Conservation (phyloP, 2,113 vertebrate genomes). For the Ahaetulla prasina region DNA sequence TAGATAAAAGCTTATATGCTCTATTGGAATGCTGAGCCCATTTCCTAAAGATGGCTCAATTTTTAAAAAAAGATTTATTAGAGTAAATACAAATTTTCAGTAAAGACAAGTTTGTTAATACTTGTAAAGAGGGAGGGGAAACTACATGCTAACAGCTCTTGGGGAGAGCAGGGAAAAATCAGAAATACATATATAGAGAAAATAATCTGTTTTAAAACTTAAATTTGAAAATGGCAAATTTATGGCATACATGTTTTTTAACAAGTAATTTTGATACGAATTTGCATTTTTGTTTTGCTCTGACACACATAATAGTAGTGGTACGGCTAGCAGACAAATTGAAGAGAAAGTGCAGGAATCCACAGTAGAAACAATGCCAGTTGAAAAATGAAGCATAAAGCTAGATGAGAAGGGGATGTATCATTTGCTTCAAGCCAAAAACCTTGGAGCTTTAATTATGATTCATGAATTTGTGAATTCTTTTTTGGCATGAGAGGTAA, state of each 20-base stretch:
- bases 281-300: not conserved
- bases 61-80: not conserved
- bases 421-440: conserved; percentile 53
- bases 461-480: conserved; percentile 68
- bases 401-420: conserved; percentile 48
- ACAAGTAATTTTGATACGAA: not conserved
- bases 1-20: not conserved
- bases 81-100: not conserved
- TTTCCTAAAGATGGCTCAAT: not conserved
- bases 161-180: not conserved
- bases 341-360: conserved; percentile 35
- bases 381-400: conserved; percentile 57
- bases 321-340: conserved; percentile 16
- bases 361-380: conserved; percentile 34
- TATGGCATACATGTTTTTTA: not conserved
- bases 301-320: conserved; percentile 5
- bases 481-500: conserved; percentile 63
- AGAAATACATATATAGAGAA: not conserved
- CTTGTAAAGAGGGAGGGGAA: not conserved
- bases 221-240: not conserved
- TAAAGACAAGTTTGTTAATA: not conserved
- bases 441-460: conserved; percentile 65
- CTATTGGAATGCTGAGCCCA: not conserved
- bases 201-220: not conserved
- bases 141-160: not conserved